phyloP scores from a whole-genome alignment of 2,888 invertebrate species.

The Cephus pygmeus region DNA sequence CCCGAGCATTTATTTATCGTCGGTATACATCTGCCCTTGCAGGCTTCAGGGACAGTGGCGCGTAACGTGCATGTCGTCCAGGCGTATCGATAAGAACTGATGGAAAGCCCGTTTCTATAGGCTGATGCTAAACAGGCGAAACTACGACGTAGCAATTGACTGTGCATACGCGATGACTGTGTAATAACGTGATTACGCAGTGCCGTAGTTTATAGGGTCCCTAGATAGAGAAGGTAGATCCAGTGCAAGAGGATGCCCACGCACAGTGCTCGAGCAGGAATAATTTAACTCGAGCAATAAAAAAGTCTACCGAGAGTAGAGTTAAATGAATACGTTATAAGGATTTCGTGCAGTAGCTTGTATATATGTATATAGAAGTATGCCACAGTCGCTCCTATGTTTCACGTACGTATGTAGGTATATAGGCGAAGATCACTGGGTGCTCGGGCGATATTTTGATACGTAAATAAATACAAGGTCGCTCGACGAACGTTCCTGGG shows the following conservation, averaged over 20 bases:
- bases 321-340: not conserved
- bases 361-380: not conserved
- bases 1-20: conserved; percentile 50
- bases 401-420: not conserved
- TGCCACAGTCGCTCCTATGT: not conserved
- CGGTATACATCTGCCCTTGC: conserved; percentile 51
- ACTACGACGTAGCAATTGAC: not conserved
- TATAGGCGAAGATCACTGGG: conserved; percentile 4
- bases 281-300: not conserved
- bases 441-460: conserved; percentile 46
- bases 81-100: not conserved
- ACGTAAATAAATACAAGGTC: conserved; percentile 59
- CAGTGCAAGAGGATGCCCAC: not conserved
- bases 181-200: not conserved
- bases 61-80: not conserved
- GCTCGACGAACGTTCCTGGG: conserved; percentile 45
- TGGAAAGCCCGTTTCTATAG: not conserved
- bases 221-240: not conserved
- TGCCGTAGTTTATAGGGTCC: not conserved
- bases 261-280: not conserved
- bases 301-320: not conserved
- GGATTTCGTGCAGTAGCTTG: not conserved
- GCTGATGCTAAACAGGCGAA: not conserved
- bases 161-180: not conserved
- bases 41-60: conserved; percentile 48